Evolutionary conservation across 2,797 vertebrate species (phyloP), one percentile per base, ranked within the genome.

Genomic region (Zenarchopterus dispar): DNA sequence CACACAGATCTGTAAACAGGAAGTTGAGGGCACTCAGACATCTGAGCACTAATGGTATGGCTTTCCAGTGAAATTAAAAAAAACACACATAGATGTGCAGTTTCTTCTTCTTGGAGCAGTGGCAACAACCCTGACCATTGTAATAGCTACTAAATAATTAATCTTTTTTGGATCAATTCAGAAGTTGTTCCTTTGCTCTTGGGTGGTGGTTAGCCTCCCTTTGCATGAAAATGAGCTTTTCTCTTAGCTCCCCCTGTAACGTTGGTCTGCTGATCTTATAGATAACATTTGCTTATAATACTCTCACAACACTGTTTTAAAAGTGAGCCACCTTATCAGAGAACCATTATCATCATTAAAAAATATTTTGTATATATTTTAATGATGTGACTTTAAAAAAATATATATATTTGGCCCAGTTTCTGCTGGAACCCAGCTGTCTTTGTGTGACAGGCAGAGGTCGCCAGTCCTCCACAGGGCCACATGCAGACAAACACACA

Each of bases 21-120:
- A 39, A 15, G 36, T 8, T 15, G 36, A 36, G 33, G 18, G 22
- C 11, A 8, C 24, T 22, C 22, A 61, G 58, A 50, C 8, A 11
- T 24, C 13, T 43, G 41, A 56, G 23, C n/a, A 56, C 26, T 21
- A 13, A 15, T 3, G 7, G 11, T 63, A 21, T 45, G 51, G 17
- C 19, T 76, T 67, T 36, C 43, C 44, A 47, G 2, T 6, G 6
- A 52, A 54, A 21, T 3, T 21, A 18, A 21, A 24, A 42, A 21
- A 52, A 64, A 6, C 16, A 11, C 8, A 23, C 17, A 17, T 33
- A 49, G 58, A 3, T 42, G n/a, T 18, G 11, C 11, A 44, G 16
- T 26, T 26, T 5, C 8, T 31, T 6, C 31, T 13, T n/a, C 61
- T 8, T 49, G 24, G 8, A 49, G 22, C 45, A n/a, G 4, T 39